Evolutionary conservation across 2,797 vertebrate species (phyloP).

Genomic region (Thamnophis elegans): DNA sequence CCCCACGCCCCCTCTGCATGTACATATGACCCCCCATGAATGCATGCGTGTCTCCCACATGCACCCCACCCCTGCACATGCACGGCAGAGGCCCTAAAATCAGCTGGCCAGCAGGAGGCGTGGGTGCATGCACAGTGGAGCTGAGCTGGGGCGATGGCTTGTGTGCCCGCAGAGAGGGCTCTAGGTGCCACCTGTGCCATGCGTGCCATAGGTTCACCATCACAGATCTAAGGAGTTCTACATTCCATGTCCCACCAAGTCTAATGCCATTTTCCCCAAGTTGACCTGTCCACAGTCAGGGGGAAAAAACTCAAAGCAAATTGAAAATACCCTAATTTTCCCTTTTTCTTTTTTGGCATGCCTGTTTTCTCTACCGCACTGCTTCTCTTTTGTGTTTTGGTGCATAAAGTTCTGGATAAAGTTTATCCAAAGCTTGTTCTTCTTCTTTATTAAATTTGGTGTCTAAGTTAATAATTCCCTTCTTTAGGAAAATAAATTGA

Average conservation of each 20-base stretch:
- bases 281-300: not conserved
- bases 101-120: no score
- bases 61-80: no score
- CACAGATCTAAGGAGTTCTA: not conserved
- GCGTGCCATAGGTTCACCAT: no score
- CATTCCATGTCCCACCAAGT: not conserved
- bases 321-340: not conserved
- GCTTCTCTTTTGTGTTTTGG: not conserved
- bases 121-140: no score
- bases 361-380: not conserved
- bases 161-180: no score
- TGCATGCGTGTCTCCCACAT: no score
- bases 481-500: conserved; percentile 2
- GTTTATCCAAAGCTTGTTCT: not conserved
- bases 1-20: no score
- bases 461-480: conserved; percentile 14
- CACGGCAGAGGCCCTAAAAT: no score
- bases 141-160: no score
- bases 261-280: not conserved
- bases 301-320: not conserved
- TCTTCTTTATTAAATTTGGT: not conserved
- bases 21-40: no score
- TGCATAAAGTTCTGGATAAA: not conserved
- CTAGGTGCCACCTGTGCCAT: no score
- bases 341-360: not conserved